Conservation (phyloP, 2,113 vertebrate species). For the Tragelaphus imberbis region DNA sequence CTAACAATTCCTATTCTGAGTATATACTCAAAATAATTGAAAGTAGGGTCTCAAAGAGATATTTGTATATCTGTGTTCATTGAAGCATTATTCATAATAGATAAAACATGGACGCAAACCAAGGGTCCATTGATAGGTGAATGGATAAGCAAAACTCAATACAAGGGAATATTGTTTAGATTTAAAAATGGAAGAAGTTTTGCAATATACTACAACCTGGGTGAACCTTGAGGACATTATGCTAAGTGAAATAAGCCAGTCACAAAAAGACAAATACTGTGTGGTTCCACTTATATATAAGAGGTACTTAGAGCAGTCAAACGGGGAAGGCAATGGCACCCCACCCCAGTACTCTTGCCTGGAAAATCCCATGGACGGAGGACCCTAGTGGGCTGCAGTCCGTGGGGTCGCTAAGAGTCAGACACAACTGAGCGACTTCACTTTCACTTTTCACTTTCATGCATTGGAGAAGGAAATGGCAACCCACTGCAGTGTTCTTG, state of each 20-base stretch:
- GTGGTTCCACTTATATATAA: not conserved
- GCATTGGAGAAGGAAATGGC: no score
- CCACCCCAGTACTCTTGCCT: no score
- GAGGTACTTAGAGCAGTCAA: not conserved
- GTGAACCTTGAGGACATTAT: not conserved
- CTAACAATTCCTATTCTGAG: not conserved
- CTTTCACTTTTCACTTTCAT: no score
- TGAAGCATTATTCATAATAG: not conserved
- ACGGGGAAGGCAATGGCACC: not conserved
- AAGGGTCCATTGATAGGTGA: fast-evolving
- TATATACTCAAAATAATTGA: not conserved
- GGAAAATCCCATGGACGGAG: no score
- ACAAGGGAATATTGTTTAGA: not conserved
- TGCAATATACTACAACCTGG: not conserved
- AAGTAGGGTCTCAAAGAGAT: not conserved
- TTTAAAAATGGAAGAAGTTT: not conserved
- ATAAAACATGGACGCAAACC: not conserved
- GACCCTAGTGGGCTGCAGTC: no score
- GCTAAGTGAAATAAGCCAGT: not conserved
- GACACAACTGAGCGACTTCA: no score
- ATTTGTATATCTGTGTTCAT: not conserved
- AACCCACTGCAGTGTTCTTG: no score
- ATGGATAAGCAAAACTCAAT: not conserved
- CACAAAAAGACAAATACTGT: not conserved
- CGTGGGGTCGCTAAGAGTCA: no score